Base-by-base conservation (phyloP, 1,140 invertebrate species). In the Drosophila sp. region DNA sequence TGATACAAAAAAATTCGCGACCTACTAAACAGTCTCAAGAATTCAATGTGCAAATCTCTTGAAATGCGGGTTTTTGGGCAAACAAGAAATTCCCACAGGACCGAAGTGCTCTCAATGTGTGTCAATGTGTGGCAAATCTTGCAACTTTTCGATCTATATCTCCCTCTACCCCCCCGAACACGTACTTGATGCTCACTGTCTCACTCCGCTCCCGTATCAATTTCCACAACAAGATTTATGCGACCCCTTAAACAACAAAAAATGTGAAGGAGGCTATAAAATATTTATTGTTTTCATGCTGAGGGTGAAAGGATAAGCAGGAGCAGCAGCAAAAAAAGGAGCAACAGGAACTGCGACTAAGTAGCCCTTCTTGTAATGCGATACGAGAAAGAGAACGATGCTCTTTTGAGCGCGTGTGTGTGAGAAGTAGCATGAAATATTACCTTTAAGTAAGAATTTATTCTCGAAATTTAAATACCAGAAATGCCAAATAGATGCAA, bases 241-340 rank as follows among this genome's bases (percentile, higher is more conserved):
- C 75, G 71, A 57, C 69, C 62, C 58, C 82, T 41, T 41, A 41
- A 41, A 50, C 71, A 79, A 82, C 17, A 17, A 50, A 50, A 50
- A 10, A 50, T 0, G 6, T 10, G 44, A 50, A 50, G 75, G 66
- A 62, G 55, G 75, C 78, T 76, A 82, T 85, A 85, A 85, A 87
- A 86, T 85, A 85, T 85, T 85, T 87, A 85, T 85, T 85, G 82
- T 85, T 86, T 81, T 82, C 72, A 82, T 61, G 74, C 76, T 79
- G 68, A 65, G 63, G 57, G 55, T 29, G 32, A 66, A 63, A 33
- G 58, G 38, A 38, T 32, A 55, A 44, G 25, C 17, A 17, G 35
- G n/a, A 30, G 27, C 30, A 60, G 57, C 2, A 10, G 23, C 1
- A 23, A 62, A 60, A 60, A 54, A 56, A 50, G 58, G 69, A 83